phyloP scores from a whole-genome alignment of 2,113 vertebrate species.

The Pardalotus punctatus region DNA sequence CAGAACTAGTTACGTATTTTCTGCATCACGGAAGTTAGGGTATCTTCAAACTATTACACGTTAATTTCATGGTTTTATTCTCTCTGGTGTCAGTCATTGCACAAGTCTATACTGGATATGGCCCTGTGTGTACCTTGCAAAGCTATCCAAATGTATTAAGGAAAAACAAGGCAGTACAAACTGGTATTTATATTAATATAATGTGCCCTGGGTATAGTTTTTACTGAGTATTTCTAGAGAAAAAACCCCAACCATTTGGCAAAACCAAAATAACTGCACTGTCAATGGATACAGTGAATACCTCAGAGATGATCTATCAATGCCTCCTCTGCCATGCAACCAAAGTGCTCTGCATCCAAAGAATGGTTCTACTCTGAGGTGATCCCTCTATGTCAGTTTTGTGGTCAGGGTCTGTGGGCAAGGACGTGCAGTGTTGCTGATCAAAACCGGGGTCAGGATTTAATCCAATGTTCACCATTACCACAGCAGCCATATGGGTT shows the following conservation, averaged over 20 bases:
- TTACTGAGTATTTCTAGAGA: not conserved
- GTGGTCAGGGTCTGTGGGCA: not conserved
- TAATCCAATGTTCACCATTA: not conserved
- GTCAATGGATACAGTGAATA: not conserved
- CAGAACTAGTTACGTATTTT: not conserved
- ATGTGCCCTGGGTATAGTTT: not conserved
- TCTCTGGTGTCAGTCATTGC: not conserved
- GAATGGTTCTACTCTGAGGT: not conserved
- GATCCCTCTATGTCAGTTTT: not conserved
- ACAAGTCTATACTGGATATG: rapidly evolving
- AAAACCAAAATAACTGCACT: not conserved
- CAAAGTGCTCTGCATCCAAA: not conserved
- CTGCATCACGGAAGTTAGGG: not conserved
- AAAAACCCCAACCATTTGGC: not conserved
- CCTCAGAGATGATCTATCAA: not conserved
- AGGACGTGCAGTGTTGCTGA: not conserved
- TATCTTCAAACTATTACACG: not conserved
- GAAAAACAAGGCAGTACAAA: not conserved
- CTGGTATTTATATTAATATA: not conserved
- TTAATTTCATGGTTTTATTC: not conserved
- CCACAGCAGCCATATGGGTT: not conserved
- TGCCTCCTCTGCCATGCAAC: not conserved
- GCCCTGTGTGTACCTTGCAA: not conserved
- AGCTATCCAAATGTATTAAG: not conserved
- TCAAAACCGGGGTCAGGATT: not conserved